phyloP scores from a whole-genome alignment of 2,797 vertebrate species.

The Peromyscus eremicus region DNA sequence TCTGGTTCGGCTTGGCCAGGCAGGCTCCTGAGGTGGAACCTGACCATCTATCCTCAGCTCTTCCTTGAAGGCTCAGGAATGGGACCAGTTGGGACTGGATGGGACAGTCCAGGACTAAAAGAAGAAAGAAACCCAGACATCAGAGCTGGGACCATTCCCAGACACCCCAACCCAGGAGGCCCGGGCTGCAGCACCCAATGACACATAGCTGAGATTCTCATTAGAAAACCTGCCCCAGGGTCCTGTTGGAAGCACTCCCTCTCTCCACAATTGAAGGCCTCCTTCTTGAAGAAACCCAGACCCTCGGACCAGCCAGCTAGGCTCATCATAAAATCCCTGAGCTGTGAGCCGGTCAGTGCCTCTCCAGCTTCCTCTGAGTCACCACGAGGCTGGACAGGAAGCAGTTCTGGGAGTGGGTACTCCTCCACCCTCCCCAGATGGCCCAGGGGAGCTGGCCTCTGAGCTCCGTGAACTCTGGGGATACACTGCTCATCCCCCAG shows the following conservation, averaged over 20 bases:
- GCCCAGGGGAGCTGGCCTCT: accelerated
- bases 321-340: not conserved
- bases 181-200: not conserved
- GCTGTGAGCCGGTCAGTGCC: accelerated
- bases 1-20: not conserved
- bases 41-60: not conserved
- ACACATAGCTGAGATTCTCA: not conserved
- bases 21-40: not conserved
- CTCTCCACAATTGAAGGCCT: not conserved
- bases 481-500: too few species aligned
- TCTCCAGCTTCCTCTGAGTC: conserved; percentile 3
- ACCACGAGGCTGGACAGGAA: not conserved
- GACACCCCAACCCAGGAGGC: not conserved
- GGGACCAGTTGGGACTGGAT: not conserved
- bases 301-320: accelerated
- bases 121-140: not conserved
- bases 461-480: not conserved
- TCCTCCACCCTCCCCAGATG: not conserved
- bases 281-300: not conserved
- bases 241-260: accelerated
- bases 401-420: not conserved
- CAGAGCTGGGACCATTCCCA: not conserved
- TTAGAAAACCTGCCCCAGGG: not conserved
- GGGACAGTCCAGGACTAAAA: accelerated
- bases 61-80: not conserved